Evolutionary conservation across 2,797 vertebrate genomes (phyloP), one percentile per base, ranked within the genome.

Genomic region (Pristis pectinata): DNA sequence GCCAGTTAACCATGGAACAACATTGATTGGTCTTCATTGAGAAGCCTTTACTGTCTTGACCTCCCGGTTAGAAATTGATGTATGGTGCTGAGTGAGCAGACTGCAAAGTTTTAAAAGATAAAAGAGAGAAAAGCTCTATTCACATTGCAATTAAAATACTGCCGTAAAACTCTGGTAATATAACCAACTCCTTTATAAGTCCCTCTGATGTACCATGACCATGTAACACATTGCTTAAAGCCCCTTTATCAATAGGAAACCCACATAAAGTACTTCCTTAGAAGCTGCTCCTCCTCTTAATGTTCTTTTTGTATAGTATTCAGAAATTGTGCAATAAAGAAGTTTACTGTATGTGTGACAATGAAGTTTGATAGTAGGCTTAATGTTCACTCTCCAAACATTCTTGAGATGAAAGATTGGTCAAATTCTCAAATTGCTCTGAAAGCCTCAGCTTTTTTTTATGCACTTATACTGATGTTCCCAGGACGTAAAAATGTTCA

Each of bases 171-270:
- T 76, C 41, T 49, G 41, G 70, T 94, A 53, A 94, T 94, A 72
- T 64, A 94, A 94, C 92, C 27, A 76, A 76, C 70, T 64, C 92
- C 91, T 94, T 93, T 93, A 53, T 74, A 93, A 74, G 67, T 7
- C 92, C 94, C 13, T 94, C 41, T 72, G 44, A 94, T 94, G 49
- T 56, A 74, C 67, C 92, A 72, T 74, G 67, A 93, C 70, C 92
- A 76, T 76, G 70, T 94, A 53, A 94, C 10, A 44, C n/a, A 76
- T 72, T 74, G 92, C 53, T 49, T 94, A 17, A 41, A 53, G 49
- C 67, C 49, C 70, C 70, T 76, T 74, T 91, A 24, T 91, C 70
- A 74, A 94, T 34, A 76, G 70, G 70, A 30, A 76, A 53, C 44
- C 41, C 44, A 76, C 30, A 76, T 94, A 76, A 56, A 76, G 70